phyloP scores from a whole-genome alignment of 2,888 invertebrate genomes.

The Nebria salina region DNA sequence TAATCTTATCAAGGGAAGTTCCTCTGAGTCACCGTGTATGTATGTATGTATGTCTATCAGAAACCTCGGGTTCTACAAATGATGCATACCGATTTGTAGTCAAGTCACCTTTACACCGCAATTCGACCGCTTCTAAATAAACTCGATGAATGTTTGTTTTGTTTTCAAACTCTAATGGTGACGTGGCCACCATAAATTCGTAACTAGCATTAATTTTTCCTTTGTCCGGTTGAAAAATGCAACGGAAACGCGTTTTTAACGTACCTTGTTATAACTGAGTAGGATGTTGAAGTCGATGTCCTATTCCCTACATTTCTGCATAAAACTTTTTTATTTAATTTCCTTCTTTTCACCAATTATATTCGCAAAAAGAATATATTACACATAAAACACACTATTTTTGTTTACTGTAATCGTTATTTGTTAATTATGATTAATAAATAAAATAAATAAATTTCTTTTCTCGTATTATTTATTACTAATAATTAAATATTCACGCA shows the following conservation, averaged over 20 bases:
- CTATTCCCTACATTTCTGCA: background rate
- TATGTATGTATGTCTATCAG: background rate
- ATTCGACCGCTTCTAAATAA: slow-evolving; percentile 17
- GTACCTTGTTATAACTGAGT: slow-evolving; percentile 2
- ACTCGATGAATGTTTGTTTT: slow-evolving; percentile 2
- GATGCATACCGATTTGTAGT: slow-evolving; percentile 5
- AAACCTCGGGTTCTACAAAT: slow-evolving; percentile 23
- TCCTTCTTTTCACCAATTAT: background rate
- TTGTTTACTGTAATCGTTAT: too few species aligned
- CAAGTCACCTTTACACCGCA: slow-evolving; percentile 39
- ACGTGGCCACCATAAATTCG: slow-evolving; percentile 29
- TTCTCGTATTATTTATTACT: too few species aligned
- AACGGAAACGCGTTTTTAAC: background rate
- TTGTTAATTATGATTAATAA: too few species aligned
- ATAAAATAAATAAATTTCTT: too few species aligned
- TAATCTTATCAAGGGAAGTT: slow-evolving; percentile 43
- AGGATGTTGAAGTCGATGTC: slow-evolving; percentile 31
- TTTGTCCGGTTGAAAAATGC: slow-evolving; percentile 39
- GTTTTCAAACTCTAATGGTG: slow-evolving; percentile 14
- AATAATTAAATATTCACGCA: too few species aligned
- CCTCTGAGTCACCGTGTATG: slow-evolving; percentile 27
- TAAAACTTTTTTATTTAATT: background rate
- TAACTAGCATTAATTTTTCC: slow-evolving; percentile 36
- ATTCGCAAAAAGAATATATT: background rate
- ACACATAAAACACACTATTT: background rate